Base-by-base conservation (phyloP, 2,113 vertebrate species). In the Sander vitreus region DNA sequence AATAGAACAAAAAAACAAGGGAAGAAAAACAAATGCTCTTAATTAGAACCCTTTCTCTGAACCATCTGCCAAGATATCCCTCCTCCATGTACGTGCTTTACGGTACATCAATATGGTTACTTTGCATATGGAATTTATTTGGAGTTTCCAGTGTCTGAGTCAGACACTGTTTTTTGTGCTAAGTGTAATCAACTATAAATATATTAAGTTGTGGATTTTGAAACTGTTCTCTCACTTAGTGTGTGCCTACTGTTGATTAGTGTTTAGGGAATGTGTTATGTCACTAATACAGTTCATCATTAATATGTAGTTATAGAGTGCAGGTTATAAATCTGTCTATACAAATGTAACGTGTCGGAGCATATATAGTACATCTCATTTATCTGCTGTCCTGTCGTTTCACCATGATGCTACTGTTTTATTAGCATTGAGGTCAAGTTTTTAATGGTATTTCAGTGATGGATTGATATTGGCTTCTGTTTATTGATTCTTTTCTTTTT, bases 401-500 rank as follows among this genome's bases (percentile, higher is more conserved):
- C 21, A 30, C 27, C 36, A 2, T 2, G 14, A 72, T 47, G 62
- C 57, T 39, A 10, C 16, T 57, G 69, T 64, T 90, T 88, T 86
- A 86, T 80, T 79, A 82, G 67, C 62, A 62, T 5, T 5, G 10
- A 48, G 73, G 80, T 88, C 33, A 69, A 30, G 53, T 73, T 79
- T 83, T 74, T 63, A 71, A 59, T 72, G 62, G 18, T 47, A 23
- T 65, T 25, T 70, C 55, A 63, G 73, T 84, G 80, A 87, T 87
- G 4, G 48, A 88, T 62, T 73, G 78, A 86, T 81, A 90, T 88
- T 70, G 80, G 36, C 57, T 73, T 23, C 7, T 69, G 72, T 88
- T 88, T 85, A 92, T 91, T 81, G 85, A 90, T 92, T 64, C 6
- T 9, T 63, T 76, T 59, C n/a, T 33, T 71, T 72, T 87, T 65